Evolutionary conservation across 2,113 vertebrate genomes (phyloP), one percentile per base, ranked within the genome.

Genomic region (Scytalopus superciliaris): DNA sequence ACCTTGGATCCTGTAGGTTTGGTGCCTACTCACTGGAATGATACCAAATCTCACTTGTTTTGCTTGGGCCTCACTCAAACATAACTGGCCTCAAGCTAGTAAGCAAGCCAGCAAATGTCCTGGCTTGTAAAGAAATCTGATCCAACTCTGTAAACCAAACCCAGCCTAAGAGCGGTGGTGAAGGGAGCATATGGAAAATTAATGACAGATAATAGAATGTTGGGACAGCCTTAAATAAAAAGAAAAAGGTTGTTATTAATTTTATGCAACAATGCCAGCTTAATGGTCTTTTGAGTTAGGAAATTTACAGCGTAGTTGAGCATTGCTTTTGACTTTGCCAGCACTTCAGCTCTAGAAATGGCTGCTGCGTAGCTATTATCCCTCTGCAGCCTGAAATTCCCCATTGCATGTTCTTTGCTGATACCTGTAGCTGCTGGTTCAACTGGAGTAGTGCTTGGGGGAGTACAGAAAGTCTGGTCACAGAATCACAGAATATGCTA

Each of bases 91-190:
- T 95, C 76, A 69, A 96, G 96, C 96, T 87, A 96, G 94, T 90
- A 96, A 96, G 93, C 92, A 95, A 93, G 78, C 81, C 94, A 94
- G 90, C 74, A 92, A 97, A 92, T 92, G 93, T 90, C 66, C 72
- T 81, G 91, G 91, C 87, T 96, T 96, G 96, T 95, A 94, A 95
- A 96, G 96, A 97, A 95, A 96, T 57, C 93, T 91, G 92, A 97
- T 94, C 87, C 93, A 90, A 24, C 69, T 76, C 90, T 94, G 92
- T 92, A 96, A 97, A 94, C 72, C 0, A 14, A 96, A 70, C 90
- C 68, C 91, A 96, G 85, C 37, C 84, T 86, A 86, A 86, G 40
- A 94, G 87, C 8, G 0, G 75, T 81, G 68, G 75, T 40, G 50
- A 84, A 60, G 77, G 75, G 53, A 96, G 81, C 84, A 93, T 92